phyloP scores from a whole-genome alignment of 2,888 invertebrate genomes.

The Pterostichus niger region DNA sequence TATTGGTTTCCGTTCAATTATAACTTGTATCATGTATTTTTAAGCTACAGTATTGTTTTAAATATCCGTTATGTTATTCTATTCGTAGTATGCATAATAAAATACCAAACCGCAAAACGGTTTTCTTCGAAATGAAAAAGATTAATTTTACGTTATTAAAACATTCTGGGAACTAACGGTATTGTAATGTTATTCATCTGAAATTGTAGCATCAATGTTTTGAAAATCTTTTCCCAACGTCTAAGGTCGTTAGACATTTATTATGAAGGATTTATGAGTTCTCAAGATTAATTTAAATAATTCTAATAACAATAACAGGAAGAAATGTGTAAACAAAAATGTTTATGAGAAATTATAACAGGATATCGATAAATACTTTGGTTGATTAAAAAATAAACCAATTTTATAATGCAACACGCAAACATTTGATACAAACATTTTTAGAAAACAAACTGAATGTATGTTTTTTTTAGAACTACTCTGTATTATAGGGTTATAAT shows the following conservation, averaged over 20 bases:
- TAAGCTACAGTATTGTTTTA: not conserved
- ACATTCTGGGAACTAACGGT: slow-evolving; percentile 32
- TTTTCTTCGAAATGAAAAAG: slow-evolving; percentile 14
- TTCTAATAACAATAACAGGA: not conserved
- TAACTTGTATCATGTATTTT: not conserved
- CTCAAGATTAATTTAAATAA: slow-evolving; percentile 12
- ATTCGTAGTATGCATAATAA: slow-evolving; percentile 3
- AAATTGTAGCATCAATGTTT: not conserved
- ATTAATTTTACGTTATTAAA: slow-evolving; percentile 1
- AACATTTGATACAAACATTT: too few relatives aligned
- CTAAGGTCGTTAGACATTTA: not conserved
- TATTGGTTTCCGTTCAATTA: slow-evolving; percentile 1
- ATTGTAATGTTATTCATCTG: not conserved
- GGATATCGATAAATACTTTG: too few relatives aligned
- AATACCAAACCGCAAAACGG: slow-evolving; percentile 8
- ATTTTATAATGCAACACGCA: too few relatives aligned
- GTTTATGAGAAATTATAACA: too few relatives aligned
- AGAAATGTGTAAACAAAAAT: not conserved
- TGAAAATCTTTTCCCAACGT: not conserved
- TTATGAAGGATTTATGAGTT: not conserved
- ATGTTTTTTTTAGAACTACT: too few relatives aligned
- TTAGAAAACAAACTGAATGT: too few relatives aligned
- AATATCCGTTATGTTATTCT: slow-evolving; percentile 5
- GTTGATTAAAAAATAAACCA: too few relatives aligned
- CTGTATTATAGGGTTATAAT: too few relatives aligned